phyloP scores from a whole-genome alignment of 1,140 invertebrate genomes.

The Drosophila ohnishii region DNA sequence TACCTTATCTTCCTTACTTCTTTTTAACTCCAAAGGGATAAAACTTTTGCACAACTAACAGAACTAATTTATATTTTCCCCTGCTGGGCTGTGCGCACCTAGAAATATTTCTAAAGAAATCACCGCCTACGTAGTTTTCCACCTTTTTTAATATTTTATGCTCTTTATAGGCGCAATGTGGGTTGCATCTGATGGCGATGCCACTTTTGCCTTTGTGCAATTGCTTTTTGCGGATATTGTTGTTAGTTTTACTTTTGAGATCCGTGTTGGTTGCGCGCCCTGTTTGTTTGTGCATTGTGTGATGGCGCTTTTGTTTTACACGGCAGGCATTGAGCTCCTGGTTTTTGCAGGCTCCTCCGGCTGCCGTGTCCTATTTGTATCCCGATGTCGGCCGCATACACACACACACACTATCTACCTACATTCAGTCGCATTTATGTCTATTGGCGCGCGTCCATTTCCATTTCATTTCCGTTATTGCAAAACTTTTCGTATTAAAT shows the following conservation, averaged over 20 bases:
- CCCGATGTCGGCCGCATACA: conserved; percentile 48
- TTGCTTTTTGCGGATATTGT: conserved; percentile 80
- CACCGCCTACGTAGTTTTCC: conserved; percentile 14
- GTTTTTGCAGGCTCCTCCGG: conserved; percentile 35
- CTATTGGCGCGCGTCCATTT: conserved; percentile 81
- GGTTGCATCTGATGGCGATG: conserved; percentile 43
- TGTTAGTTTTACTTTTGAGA: conserved; percentile 78
- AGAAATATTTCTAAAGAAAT: conserved; percentile 34
- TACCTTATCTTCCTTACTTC: background rate
- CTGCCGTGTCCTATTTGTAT: conserved; percentile 79
- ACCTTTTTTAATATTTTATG: conserved; percentile 57
- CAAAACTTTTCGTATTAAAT: conserved; percentile 82
- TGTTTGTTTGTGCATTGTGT: conserved; percentile 64
- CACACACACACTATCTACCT: conserved; percentile 34
- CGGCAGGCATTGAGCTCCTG: conserved; percentile 63
- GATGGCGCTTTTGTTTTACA: conserved; percentile 72
- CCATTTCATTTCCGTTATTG: conserved; percentile 81
- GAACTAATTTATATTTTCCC: conserved; percentile 18
- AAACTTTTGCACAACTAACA: conserved; percentile 9
- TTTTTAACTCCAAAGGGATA: background rate
- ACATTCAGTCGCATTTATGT: conserved; percentile 74
- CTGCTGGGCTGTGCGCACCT: background rate
- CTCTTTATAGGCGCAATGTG: conserved; percentile 23
- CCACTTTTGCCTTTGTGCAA: conserved; percentile 71
- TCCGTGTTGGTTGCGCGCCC: conserved; percentile 38